Conservation (phyloP, 2,797 vertebrate genomes). For the Lepilemur septentrionalis region DNA sequence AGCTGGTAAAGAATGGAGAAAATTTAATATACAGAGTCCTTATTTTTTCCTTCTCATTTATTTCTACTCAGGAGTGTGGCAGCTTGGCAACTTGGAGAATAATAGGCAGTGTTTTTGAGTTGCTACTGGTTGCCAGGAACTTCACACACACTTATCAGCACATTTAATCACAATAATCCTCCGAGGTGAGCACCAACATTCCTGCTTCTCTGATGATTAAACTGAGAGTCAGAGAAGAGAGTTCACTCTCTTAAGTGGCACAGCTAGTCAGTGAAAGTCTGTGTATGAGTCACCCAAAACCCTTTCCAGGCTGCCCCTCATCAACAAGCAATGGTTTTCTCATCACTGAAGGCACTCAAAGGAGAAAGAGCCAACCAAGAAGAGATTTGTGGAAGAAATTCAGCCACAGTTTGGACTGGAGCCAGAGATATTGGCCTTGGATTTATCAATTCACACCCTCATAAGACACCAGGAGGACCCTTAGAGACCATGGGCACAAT, state of each 20-base stretch:
- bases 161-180: background rate
- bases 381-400: background rate
- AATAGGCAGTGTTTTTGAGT: background rate
- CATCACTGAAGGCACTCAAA: background rate
- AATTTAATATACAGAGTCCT: background rate
- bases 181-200: background rate
- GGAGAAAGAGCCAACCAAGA: background rate
- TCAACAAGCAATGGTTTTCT: background rate
- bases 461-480: rapidly evolving
- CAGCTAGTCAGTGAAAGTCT: background rate
- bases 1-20: background rate
- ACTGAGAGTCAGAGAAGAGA: background rate
- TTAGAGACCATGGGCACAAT: background rate
- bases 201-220: background rate
- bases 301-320: rapidly evolving
- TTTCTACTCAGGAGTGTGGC: background rate
- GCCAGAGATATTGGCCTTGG: background rate
- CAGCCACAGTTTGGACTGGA: background rate
- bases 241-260: background rate
- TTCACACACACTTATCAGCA: background rate
- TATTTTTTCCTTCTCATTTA: background rate
- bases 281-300: background rate
- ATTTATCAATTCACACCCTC: background rate
- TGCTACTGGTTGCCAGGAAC: background rate
- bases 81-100: background rate